Evolutionary conservation across 2,888 invertebrate genomes (phyloP), one percentile per base, ranked within the genome.

Genomic region (Aromia moschata): DNA sequence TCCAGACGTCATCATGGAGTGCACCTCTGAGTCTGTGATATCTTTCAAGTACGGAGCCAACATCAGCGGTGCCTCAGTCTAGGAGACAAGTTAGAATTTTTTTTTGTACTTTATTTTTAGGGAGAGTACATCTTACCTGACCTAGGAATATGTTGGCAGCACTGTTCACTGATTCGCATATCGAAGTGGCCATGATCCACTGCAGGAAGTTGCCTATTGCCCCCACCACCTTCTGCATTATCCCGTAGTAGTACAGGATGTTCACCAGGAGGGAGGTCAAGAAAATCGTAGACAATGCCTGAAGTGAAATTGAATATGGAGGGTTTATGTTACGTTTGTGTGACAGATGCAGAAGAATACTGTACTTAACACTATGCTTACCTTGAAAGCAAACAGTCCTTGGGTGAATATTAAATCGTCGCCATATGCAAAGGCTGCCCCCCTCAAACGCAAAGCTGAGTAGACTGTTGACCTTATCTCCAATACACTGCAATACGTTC

Each of bases 111-210:
- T 9, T 25, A 5, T 25, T 25, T 25, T 4, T 4, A 9, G 25
- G 38, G 5, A 11, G 14, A 12, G 37, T 15, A 11, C 3, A 33
- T 25, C 83, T 80, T 74, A 94, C 94, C 92, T 92, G 92, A 60
- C 98, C 97, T 11, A 98, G 83, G 74, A 98, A 98, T 18, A 96
- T 93, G 78, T 96, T 97, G 0, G 94, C 96, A 0, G 96, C 92
- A 10, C 94, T 89, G 63, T 91, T 95, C 36, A 98, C 89, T 56
- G 96, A 96, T 81, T 98, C 98, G 55, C 95, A 95, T 0, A 97
- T 93, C 0, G 98, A 95, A 0, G 98, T 98, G 11, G 89, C 91
- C 80, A 95, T 81, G 0, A 89, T 79, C 10, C 81, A 76, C 68
- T 90, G 89, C 52, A 97, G 83, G 10, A 92, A 75, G 83, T 89